Conservation (phyloP, 2,888 invertebrate genomes). For the Lagria hirta region DNA sequence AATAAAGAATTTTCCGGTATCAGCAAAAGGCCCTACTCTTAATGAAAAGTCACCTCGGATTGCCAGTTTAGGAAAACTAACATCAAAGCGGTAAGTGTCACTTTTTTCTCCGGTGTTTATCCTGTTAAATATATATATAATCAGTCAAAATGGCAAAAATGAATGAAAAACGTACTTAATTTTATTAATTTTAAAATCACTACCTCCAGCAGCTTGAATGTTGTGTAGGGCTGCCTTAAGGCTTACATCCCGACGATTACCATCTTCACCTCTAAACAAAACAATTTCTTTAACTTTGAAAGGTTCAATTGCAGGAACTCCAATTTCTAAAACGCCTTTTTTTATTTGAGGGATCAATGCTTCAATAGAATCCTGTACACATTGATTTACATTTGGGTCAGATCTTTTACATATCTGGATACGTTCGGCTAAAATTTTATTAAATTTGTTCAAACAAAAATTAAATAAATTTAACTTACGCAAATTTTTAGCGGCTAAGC, state of each 20-base stretch:
- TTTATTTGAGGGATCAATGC: constrained; percentile 61
- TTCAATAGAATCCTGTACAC: constrained; percentile 64
- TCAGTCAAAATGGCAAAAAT: no score
- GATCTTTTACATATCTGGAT: constrained; percentile 65
- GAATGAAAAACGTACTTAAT: no score
- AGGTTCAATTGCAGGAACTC: constrained; percentile 69
- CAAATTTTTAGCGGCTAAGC: no score
- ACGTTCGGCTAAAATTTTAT: constrained; percentile 66
- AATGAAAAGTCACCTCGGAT: constrained; percentile 61
- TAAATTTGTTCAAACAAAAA: no score
- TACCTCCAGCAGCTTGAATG: constrained; percentile 57
- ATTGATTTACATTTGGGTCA: constrained; percentile 64
- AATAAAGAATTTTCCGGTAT: constrained; percentile 61
- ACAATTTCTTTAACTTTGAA: constrained; percentile 63
- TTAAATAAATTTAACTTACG: no score
- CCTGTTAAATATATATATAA: no score
- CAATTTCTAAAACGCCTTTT: constrained; percentile 66
- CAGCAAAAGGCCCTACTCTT: constrained; percentile 62
- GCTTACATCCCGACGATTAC: constrained; percentile 44
- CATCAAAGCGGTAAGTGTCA: constrained; percentile 55
- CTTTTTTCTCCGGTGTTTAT: constrained; percentile 54
- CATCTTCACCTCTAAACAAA: constrained; percentile 61
- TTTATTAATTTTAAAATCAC: constrained; percentile 58
- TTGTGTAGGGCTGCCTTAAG: constrained; percentile 57
- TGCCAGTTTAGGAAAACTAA: constrained; percentile 59